A percentile compares a stretch with the other conserved stretches of the same genome.
phyloP scores from a whole-genome alignment of 2,797 vertebrate genomes.

The Lepus townsendii region DNA sequence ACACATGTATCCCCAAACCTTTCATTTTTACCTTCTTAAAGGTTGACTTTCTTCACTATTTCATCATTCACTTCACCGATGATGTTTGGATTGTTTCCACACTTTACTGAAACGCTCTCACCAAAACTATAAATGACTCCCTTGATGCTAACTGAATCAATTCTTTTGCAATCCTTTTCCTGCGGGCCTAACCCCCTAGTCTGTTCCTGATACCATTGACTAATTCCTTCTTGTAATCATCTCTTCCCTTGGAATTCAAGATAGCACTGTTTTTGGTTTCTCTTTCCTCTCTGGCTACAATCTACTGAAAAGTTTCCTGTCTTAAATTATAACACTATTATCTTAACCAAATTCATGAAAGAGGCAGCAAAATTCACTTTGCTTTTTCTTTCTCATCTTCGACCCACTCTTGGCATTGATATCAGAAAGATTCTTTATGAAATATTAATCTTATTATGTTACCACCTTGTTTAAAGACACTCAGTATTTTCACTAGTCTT shows the following conservation, averaged over 20 bases:
- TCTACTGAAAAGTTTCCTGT: background rate
- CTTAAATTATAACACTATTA: background rate
- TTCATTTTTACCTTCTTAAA: background rate
- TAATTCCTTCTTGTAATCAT: background rate
- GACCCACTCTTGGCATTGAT: background rate
- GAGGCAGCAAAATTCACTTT: background rate
- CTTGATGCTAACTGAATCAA: background rate
- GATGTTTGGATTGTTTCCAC: background rate
- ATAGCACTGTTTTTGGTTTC: background rate
- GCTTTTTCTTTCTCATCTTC: background rate
- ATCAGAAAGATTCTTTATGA: background rate
- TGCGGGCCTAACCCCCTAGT: background rate
- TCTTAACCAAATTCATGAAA: background rate
- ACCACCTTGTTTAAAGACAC: background rate
- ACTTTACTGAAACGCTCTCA: background rate
- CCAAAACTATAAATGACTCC: background rate
- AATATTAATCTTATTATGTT: slow-evolving; percentile 45
- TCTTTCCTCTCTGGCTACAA: background rate
- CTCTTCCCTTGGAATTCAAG: background rate
- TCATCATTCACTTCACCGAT: background rate
- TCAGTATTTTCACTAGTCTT: background rate
- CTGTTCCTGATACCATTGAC: background rate
- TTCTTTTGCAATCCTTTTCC: background rate
- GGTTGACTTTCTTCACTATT: background rate
- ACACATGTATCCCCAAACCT: background rate